Base-by-base conservation (phyloP, 2,797 vertebrate species). In the Taeniopygia guttata region DNA sequence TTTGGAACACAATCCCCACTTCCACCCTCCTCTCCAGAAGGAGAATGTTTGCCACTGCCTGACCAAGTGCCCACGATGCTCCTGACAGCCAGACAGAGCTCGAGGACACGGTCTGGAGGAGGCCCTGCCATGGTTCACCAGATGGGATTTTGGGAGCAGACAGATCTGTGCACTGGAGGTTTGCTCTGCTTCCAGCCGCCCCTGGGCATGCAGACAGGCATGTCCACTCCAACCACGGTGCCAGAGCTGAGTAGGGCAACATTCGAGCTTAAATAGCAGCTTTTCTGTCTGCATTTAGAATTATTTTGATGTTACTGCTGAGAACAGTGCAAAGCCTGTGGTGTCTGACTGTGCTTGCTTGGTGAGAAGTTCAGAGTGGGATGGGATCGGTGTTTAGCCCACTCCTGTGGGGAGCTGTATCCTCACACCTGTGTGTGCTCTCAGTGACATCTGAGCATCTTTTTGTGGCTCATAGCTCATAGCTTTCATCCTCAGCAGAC, bases 121-220 rank as follows among this genome's bases (percentile, higher is more conserved):
- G 93, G 52, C 56, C 84, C 64, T 23, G 3, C 38, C 38, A 8
- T 13, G 64, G 70, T 34, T 79, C 55, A 70, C 13, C 93, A 95
- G 90, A 94, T 86, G 89, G 90, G 92, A 32, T 78, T 55, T 95
- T 11, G 89, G 76, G 69, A 91, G 75, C 78, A 90, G 92, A 64
- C 95, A 92, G 75, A n/a, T 82, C 86, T 17, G 68, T 3, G 4
- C 20, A 3, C 38, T 56, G 75, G 81, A 83, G 81, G 29, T 86
- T 60, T 80, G 75, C 84, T 93, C 48, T 49, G 51, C 16, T 87
- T 85, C 19, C 72, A 87, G 81, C 60, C 0, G 26, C 92, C 95
- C 8, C 11, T 16, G 72, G 90, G 87, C 86, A 89, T 20, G 60
- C 68, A 93, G 88, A 85, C 81, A 74, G 89, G 36, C 92, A 91